These are phyloP conservation scores for Tetheella fluctuosa DNA, from an alignment of 2,888 invertebrate genomes.

Conservation along the genomic window DNA sequence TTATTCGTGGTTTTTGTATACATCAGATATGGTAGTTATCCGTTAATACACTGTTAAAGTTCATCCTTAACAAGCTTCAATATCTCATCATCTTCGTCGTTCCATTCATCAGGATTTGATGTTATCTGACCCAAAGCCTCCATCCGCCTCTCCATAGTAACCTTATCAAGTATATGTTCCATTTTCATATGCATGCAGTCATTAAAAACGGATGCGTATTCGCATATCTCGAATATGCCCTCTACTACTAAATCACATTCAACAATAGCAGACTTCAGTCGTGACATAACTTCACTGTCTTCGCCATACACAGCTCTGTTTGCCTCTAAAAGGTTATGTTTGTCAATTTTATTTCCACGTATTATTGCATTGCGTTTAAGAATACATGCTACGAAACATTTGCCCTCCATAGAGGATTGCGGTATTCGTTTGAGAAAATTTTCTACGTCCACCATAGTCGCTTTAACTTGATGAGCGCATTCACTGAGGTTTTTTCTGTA, in stretches of 20 bases:
- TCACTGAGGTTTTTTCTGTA: conserved; percentile 60
- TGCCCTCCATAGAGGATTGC: conserved; percentile 64
- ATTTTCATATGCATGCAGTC: conserved; percentile 80
- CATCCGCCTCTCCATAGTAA: conserved; percentile 74
- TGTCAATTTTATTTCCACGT: conserved; percentile 63
- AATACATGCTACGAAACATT: conserved; percentile 78
- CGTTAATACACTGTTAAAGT: conserved; percentile 39
- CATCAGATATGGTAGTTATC: background rate
- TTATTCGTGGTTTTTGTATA: background rate
- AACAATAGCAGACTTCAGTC: conserved; percentile 57
- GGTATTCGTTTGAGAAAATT: conserved; percentile 71
- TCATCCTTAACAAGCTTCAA: conserved; percentile 71
- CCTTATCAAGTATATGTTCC: conserved; percentile 75
- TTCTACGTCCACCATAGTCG: conserved; percentile 66
- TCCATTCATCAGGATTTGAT: conserved; percentile 65
- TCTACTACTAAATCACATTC: conserved; percentile 62
- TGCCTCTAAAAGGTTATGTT: conserved; percentile 57
- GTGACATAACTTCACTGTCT: conserved; percentile 67
- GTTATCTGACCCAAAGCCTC: conserved; percentile 72
- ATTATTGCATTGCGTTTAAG: conserved; percentile 70
- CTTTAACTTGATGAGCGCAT: conserved; percentile 73
- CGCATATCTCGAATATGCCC: conserved; percentile 72
- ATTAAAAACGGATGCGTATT: conserved; percentile 74
- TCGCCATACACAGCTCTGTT: conserved; percentile 68
- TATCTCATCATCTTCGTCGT: conserved; percentile 68